Evolutionary conservation across 2,797 vertebrate species (phyloP), one percentile per base, ranked within the genome.

Genomic region (Calcarius lapponicus): DNA sequence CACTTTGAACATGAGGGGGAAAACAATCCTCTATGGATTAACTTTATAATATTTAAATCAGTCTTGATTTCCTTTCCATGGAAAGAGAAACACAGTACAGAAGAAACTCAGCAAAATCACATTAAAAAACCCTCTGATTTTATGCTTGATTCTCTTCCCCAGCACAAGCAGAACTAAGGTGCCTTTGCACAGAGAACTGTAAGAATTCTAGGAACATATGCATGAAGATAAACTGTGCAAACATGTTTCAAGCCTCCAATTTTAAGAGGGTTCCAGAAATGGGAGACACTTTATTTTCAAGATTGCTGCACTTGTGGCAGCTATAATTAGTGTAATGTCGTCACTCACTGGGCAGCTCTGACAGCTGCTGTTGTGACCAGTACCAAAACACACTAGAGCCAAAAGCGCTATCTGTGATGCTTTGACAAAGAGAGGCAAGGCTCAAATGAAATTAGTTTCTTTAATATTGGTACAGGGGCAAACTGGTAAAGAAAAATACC

Each of bases 31-130:
- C 47, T 67, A 0, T 56, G 53, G 54, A 88, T 73, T 90, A 74
- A 78, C 34, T 79, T 62, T 9, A 29, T 32, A 86, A 53, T 58
- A 79, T 82, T 84, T 66, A 81, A 78, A 79, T 53, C 84, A 48
- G 15, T 25, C 20, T 62, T 53, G 48, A 76, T 50, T 83, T 86
- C 28, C 19, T 86, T 85, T 84, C 40, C 7, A 38, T 16, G 26
- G 29, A 51, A 79, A 40, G 17, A 58, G 17, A 87, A 81, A 80
- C 40, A 50, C 7, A 53, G 11, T 13, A n/a, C 26, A 70, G n/a
- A 66, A 15, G 17, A 73, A 84, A 85, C 7, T 57, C 21, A 38
- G 17, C 3, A 89, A 93, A 87, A 81, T 47, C 58, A 54, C 31
- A 40, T 69, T 25, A 25, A 81, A 57, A 90, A 61, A 1, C 2